These are phyloP conservation scores for Ptilorrhoa leucosticta DNA, from an alignment of 2,113 vertebrate species.

Conservation along the genomic window DNA sequence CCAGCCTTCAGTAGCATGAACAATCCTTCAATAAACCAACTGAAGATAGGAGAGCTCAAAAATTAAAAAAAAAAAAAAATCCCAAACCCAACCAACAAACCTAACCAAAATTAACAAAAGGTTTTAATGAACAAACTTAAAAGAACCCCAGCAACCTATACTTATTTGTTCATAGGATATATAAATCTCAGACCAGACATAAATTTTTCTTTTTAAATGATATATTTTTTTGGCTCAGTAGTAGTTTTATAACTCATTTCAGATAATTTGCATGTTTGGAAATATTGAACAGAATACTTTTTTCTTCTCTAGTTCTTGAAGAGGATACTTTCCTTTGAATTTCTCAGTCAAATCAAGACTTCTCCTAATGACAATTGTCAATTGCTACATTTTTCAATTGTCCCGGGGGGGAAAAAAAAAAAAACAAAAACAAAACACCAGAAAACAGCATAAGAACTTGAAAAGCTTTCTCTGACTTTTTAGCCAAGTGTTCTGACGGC, in stretches of 20 bases:
- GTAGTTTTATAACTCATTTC: not conserved
- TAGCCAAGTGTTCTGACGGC: not conserved
- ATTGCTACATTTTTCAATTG: not conserved
- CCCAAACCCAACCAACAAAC: not conserved
- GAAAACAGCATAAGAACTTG: not conserved
- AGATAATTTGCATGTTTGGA: not conserved
- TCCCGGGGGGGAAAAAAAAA: not conserved
- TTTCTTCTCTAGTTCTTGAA: not conserved
- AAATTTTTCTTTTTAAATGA: not conserved
- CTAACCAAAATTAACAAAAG: not conserved
- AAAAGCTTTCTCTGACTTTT: not conserved
- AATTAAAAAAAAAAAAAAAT: not conserved
- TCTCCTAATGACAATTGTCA: not conserved
- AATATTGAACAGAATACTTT: not conserved
- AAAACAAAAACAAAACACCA: not conserved
- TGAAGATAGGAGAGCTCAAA: not conserved
- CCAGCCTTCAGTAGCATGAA: not conserved
- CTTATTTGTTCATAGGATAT: not conserved
- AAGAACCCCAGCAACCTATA: accelerated
- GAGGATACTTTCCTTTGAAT: not conserved
- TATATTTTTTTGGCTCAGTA: not conserved
- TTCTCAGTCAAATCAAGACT: not conserved
- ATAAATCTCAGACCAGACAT: not conserved
- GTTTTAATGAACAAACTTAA: not conserved
- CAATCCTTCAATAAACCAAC: not conserved